Evolutionary conservation across 1,140 invertebrate genomes (phyloP), one percentile per base, ranked within the genome.

Genomic region (Halictus rubicundus): DNA sequence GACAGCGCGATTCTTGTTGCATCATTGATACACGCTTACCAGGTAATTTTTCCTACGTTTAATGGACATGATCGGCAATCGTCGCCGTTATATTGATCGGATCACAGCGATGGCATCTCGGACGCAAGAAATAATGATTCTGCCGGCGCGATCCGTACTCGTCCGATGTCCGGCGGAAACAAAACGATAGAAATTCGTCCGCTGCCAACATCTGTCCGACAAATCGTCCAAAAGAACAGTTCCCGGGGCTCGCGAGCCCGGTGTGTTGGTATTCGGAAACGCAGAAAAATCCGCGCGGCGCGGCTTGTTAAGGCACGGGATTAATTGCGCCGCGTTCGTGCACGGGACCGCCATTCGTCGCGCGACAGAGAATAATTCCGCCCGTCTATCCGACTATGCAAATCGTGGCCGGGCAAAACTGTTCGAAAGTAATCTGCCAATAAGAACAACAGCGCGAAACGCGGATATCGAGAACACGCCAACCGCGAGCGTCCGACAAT

Each of bases 351-450:
- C 46, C 61, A 19, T 66, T 66, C 64, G 23, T 16, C 70, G 16
- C 42, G 59, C 19, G 46, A 71, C 25, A 57, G 52, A n/a, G 52
- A 76, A 76, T 76, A 76, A 76, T 77, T 69, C 49, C 74, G 4
- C 52, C 49, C 25, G 19, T 59, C 49, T 52, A 71, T 68, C 37
- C 68, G 68, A n/a, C 68, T 72, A 72, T 59, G 49, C 23, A 75
- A 68, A 75, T 66, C 32, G 63, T 10, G 27, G 60, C 60, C 25
- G 23, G 19, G 46, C 63, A 57, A 57, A 68, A 68, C 63, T 27
- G 75, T 42, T 64, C 46, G 68, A 63, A 57, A 78, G 69, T 78
- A 71, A 78, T 78, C 71, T 60, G 49, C 76, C 76, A 71, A 78
- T 78, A 72, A 78, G 60, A 78, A 78, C 54, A 72, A 65, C 60